phyloP scores from a whole-genome alignment of 2,113 vertebrate species.

The Patagioenas fasciata region DNA sequence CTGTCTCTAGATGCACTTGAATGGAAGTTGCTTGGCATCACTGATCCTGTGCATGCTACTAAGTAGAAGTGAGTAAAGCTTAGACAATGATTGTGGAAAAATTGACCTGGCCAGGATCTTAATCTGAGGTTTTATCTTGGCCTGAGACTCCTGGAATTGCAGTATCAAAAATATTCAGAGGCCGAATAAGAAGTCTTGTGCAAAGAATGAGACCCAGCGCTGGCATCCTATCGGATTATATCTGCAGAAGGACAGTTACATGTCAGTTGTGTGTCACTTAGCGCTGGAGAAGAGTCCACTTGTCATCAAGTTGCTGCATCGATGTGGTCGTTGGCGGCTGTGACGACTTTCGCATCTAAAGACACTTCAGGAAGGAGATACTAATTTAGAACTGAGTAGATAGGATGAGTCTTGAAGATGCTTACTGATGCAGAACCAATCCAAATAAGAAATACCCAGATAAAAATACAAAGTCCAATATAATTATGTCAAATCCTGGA shows the following conservation, averaged over 20 bases:
- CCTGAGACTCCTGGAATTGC: not conserved
- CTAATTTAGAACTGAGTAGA: not conserved
- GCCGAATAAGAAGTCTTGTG: not conserved
- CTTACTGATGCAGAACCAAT: not conserved
- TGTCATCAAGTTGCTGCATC: not conserved
- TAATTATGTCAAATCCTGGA: not conserved
- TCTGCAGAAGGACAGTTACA: not conserved
- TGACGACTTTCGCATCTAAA: not conserved
- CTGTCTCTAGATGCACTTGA: constrained; percentile 71
- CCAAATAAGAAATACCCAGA: not conserved
- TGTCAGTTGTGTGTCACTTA: not conserved
- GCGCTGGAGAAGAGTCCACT: not conserved
- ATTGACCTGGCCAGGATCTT: constrained; percentile 18
- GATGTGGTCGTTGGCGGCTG: not conserved
- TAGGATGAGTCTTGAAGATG: not conserved
- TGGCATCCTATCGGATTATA: not conserved
- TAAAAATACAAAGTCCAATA: not conserved
- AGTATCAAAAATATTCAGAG: not conserved
- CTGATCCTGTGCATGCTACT: constrained; percentile 70
- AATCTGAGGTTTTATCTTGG: constrained; percentile 26
- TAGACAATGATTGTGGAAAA: constrained; percentile 45
- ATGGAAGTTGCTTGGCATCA: constrained; percentile 70
- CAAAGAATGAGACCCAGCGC: not conserved
- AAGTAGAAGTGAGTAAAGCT: constrained; percentile 68
- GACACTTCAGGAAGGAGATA: not conserved